Conservation (phyloP, 1,140 invertebrate genomes). For the Cyclina sinensis region DNA sequence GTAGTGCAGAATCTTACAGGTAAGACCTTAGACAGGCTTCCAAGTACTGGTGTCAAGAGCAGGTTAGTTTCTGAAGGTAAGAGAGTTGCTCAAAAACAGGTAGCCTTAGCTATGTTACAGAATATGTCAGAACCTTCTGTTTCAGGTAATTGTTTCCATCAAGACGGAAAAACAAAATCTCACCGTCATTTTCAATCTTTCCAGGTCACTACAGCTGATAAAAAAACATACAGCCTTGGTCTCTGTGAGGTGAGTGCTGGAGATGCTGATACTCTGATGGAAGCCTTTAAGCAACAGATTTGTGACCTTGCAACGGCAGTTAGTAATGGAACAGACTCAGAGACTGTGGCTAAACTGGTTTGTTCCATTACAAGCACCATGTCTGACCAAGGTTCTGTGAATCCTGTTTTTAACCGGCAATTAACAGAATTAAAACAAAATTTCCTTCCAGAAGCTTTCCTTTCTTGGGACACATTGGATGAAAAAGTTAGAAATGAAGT, state of each 20-base stretch:
- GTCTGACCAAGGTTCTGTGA: constrained; percentile 34
- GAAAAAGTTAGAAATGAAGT: neutral
- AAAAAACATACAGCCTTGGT: neutral
- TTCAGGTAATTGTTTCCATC: too few relatives aligned
- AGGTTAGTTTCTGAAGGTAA: neutral
- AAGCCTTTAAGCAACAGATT: neutral
- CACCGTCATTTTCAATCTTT: constrained; percentile 20
- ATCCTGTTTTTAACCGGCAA: neutral
- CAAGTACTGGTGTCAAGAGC: constrained; percentile 6
- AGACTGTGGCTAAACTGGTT: neutral
- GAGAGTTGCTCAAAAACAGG: neutral
- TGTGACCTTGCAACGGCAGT: neutral
- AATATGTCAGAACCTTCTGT: neutral
- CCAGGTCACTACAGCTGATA: constrained; percentile 8
- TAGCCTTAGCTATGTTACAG: neutral
- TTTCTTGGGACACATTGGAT: neutral
- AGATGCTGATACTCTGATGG: neutral
- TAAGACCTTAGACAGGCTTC: neutral
- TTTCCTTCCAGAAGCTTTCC: neutral
- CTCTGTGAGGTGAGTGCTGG: neutral
- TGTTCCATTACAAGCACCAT: neutral
- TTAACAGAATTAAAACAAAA: neutral
- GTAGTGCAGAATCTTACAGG: neutral
- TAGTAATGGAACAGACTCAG: neutral
- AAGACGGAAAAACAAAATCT: constrained; percentile 10